Conservation (phyloP, 2,888 invertebrate species). For the Lapara coniferarum region DNA sequence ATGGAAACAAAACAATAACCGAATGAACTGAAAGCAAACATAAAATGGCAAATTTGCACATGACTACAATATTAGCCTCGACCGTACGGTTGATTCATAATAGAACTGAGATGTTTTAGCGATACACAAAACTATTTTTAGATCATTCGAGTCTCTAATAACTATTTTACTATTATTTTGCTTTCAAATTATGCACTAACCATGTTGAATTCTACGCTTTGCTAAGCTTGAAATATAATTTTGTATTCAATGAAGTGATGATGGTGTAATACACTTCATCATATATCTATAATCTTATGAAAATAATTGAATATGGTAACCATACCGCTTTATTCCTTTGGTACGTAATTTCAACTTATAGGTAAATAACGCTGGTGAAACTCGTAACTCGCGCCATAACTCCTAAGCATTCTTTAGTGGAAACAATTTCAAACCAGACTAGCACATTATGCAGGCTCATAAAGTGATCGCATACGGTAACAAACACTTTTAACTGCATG, state of each 20-base stretch:
- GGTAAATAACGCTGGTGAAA: not conserved
- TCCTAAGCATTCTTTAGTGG: constrained; percentile 9
- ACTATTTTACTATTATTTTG: not conserved
- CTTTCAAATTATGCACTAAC: not conserved
- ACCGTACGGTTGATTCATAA: constrained; percentile 10
- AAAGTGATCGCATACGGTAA: constrained; percentile 4
- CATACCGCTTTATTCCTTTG: not conserved
- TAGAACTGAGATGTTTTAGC: constrained; percentile 24
- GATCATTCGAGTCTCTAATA: not conserved
- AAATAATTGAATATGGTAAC: not conserved
- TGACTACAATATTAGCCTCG: constrained; percentile 20
- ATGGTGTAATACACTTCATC: no score
- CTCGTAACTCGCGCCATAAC: not conserved
- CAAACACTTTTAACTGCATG: constrained; percentile 16
- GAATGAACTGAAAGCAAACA: constrained; percentile 37
- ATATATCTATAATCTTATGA: not conserved
- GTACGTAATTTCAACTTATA: not conserved
- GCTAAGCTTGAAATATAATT: no score
- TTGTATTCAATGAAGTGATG: no score
- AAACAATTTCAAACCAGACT: constrained; percentile 7
- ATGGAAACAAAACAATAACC: constrained; percentile 40
- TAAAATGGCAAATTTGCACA: constrained; percentile 35
- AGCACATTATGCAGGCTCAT: constrained; percentile 14
- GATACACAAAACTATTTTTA: constrained; percentile 15
- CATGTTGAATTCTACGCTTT: no score